phyloP scores from a whole-genome alignment of 1,140 invertebrate genomes.

The Danaus plexippus region DNA sequence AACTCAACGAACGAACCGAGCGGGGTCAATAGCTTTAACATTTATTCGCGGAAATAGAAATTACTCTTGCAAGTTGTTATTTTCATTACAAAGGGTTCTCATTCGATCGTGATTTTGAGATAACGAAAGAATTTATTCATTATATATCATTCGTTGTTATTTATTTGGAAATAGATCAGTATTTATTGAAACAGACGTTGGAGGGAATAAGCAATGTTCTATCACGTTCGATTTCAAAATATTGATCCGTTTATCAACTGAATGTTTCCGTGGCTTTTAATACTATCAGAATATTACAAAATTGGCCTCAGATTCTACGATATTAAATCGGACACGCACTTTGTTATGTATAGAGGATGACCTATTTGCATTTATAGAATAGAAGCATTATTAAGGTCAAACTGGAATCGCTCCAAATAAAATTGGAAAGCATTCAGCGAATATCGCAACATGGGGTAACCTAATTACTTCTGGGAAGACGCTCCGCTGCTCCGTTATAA shows the following conservation, averaged over 20 bases:
- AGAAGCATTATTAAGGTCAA: constrained; percentile 27
- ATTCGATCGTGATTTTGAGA: constrained; percentile 15
- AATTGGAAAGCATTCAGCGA: constrained; percentile 19
- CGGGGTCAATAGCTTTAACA: constrained; percentile 20
- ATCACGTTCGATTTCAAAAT: no score
- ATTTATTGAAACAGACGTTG: no score
- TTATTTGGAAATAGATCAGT: no score
- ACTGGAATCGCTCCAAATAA: constrained; percentile 23
- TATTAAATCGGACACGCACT: no score
- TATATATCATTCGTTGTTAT: no score
- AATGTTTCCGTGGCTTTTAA: no score
- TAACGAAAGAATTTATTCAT: constrained; percentile 12
- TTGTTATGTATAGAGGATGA: constrained; percentile 10
- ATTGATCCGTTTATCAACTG: no score
- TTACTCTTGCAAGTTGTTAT: constrained; percentile 28
- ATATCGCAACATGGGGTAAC: constrained; percentile 17
- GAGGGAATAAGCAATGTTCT: no score
- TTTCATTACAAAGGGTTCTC: constrained; percentile 24
- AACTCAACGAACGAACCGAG: constrained; percentile 7
- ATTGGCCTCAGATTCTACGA: no score
- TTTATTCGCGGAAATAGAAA: constrained; percentile 30
- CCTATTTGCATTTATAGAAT: constrained; percentile 23
- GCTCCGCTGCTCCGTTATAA: constrained; percentile 11
- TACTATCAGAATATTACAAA: no score
- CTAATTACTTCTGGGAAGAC: constrained; percentile 18